These are phyloP conservation scores for Paramuricea clavata DNA, from an alignment of 92 coral and sea anemone genomes.

Conservation along the genomic window DNA sequence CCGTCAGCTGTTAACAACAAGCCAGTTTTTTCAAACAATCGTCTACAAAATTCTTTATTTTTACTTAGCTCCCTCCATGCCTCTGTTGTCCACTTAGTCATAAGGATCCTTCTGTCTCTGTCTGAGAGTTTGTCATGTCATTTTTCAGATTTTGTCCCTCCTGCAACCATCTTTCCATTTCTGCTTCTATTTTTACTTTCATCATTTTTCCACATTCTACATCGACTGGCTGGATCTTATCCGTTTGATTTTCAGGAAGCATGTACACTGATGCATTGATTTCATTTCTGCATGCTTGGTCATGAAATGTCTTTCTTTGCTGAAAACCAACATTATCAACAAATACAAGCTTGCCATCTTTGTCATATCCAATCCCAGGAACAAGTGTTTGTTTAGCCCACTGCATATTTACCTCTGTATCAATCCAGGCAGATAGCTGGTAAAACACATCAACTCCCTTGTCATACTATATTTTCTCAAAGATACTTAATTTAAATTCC, in stretches of 20 bases:
- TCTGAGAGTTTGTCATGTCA: constrained; percentile 74
- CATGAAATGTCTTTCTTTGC: too few species aligned
- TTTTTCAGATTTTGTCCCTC: constrained; percentile 46
- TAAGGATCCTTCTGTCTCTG: constrained; percentile 61
- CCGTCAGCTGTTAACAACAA: constrained; percentile 73
- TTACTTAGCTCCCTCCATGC: constrained; percentile 65
- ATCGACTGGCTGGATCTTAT: constrained; percentile 73
- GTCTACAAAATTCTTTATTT: constrained; percentile 39
- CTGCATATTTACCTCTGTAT: too few species aligned
- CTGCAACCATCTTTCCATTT: constrained; percentile 75
- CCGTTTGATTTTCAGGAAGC: constrained; percentile 73
- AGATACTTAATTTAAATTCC: too few species aligned
- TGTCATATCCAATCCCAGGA: too few species aligned
- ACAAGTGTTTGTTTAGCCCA: too few species aligned
- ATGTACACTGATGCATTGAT: constrained; percentile 63
- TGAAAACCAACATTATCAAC: too few species aligned
- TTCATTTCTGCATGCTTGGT: too few species aligned
- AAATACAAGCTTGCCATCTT: too few species aligned
- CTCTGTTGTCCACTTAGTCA: constrained; percentile 73
- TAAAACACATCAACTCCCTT: too few species aligned
- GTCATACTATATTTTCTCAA: too few species aligned
- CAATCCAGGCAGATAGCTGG: too few species aligned
- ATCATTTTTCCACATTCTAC: constrained; percentile 69
- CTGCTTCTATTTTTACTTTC: constrained; percentile 68
- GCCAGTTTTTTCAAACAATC: constrained; percentile 72